Evolutionary conservation across 2,797 vertebrate genomes (phyloP).

Genomic region (Mycteria americana): DNA sequence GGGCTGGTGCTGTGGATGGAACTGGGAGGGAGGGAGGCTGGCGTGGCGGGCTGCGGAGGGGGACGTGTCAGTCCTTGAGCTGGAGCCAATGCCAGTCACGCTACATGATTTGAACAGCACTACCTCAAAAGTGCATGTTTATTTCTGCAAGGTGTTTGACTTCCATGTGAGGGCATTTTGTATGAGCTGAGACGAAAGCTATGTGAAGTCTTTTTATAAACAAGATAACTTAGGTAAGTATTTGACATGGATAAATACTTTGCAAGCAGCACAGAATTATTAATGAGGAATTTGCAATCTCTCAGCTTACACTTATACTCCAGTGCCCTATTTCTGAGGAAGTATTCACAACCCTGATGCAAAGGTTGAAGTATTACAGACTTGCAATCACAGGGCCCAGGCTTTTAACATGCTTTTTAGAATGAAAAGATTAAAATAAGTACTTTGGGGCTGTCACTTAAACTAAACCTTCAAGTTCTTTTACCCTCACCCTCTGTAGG

Average conservation of each 20-base stretch:
- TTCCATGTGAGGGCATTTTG: neutral
- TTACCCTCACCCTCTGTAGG: too few relatives aligned
- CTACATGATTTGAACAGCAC: neutral
- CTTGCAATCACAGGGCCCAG: fast-evolving
- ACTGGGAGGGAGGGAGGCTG: neutral
- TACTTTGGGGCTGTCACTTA: neutral
- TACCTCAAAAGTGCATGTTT: neutral
- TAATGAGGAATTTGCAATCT: neutral
- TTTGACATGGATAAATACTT: neutral
- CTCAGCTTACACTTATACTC: neutral
- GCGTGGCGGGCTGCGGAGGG: neutral
- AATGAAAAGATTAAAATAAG: neutral
- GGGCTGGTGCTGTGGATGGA: neutral
- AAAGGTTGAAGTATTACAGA: neutral
- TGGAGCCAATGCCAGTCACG: neutral
- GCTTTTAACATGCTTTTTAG: neutral
- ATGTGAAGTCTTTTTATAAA: neutral
- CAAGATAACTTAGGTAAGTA: neutral
- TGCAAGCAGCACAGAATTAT: neutral
- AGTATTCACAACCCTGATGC: neutral
- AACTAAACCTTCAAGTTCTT: neutral
- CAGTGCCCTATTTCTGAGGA: neutral
- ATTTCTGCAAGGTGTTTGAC: neutral
- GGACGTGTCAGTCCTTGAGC: neutral
- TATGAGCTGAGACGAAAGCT: neutral